These are phyloP conservation scores for Peromyscus californicus DNA, from an alignment of 2,113 vertebrate species.

Conservation along the genomic window DNA sequence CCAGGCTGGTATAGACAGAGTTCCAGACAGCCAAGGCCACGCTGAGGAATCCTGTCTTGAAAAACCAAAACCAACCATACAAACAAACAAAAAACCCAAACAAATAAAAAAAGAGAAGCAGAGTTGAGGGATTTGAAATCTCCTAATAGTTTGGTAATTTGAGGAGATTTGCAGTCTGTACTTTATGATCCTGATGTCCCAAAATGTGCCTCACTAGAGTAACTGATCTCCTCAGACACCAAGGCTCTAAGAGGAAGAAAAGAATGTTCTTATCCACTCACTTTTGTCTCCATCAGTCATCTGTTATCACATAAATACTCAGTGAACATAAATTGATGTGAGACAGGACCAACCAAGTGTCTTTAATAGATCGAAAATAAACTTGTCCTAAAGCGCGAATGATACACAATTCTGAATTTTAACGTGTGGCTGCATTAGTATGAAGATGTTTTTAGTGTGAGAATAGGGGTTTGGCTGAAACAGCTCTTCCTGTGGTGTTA, in stretches of 20 bases:
- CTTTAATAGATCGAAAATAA: background rate
- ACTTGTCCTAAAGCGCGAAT: background rate
- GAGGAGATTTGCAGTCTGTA: background rate
- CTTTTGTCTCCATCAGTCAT: background rate
- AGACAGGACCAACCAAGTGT: background rate
- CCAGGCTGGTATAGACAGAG: no score
- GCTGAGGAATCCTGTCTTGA: no score
- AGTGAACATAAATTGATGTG: background rate
- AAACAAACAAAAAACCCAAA: background rate
- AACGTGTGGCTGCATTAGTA: background rate
- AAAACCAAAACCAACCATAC: no score
- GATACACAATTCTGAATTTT: constrained; percentile 25
- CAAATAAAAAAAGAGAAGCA: background rate
- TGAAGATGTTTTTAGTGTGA: constrained; percentile 1
- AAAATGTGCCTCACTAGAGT: background rate
- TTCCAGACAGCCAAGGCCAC: no score
- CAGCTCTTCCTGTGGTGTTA: background rate
- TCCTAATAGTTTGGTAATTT: background rate
- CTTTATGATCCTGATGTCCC: background rate
- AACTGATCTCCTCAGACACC: background rate
- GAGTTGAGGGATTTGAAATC: background rate
- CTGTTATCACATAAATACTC: background rate
- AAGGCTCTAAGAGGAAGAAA: background rate
- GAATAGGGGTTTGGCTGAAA: background rate
- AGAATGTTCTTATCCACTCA: background rate